Evolutionary conservation across 1,140 invertebrate genomes (phyloP), one percentile per base, ranked within the genome.

Genomic region (Papilio helenus): DNA sequence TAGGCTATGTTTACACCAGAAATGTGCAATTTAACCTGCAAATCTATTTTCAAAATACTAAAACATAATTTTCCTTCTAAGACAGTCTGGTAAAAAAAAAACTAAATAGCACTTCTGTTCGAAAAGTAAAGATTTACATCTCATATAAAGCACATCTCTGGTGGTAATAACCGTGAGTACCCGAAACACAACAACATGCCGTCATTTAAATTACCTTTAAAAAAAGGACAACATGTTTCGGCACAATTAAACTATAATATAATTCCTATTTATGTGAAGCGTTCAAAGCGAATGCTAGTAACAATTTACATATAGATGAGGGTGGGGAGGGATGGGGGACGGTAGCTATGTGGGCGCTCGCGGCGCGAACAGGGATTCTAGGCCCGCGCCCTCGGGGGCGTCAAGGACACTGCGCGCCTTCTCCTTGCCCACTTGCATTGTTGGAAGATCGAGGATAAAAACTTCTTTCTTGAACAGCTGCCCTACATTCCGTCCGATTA

Each of bases 381-480:
- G 85, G 9, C 94, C 95, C 14, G 95, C 93, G 78, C 95, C 89
- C 12, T 90, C 90, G 0, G 95, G 79, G 79, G 86, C 18, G 85
- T 96, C 82, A 85, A 95, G 23, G 86, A 93, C 65, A 92, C 94
- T 83, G 88, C 95, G 79, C 85, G 94, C 72, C 90, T 89, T 93
- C 34, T 95, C 95, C n/a, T 93, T 85, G 20, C 95, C 89, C 18
- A 90, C 84, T 65, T 95, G 96, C 91, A 96, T 96, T 3, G 96
- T 94, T 1, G 98, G 98, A 85, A 99, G 94, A 92, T 98, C 97
- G 79, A 96, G 96, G 82, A 98, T 98, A 90, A 97, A 97, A 1
- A 98, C 96, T 94, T 98, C 97, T 86, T 98, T 97, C 72, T 97
- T 97, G 89, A 98, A 98, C 68, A 98, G 94, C 92, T 98, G 97